Evolutionary conservation across 2,888 invertebrate genomes (phyloP).

Genomic region (Meiosimyza decipiens): DNA sequence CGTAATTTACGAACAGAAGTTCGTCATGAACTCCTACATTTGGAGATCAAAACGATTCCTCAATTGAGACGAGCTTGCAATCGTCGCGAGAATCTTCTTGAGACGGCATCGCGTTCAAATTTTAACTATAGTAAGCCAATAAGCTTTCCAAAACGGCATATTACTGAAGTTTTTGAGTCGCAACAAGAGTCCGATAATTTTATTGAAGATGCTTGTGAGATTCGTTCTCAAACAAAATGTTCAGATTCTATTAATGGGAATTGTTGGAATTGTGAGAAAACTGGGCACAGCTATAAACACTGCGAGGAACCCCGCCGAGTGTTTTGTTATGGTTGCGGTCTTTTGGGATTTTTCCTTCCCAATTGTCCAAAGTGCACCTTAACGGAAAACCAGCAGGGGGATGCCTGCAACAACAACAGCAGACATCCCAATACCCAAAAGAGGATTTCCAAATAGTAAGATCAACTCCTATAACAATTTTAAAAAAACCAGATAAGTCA

Average conservation of each 20-base stretch:
- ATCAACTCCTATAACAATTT: no score
- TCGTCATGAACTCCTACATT: conserved; percentile 16
- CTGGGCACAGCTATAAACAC: conserved; percentile 8
- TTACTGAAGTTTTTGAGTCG: not conserved
- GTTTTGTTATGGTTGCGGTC: conserved; percentile 22
- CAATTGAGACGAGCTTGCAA: conserved; percentile 14
- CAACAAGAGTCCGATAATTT: not conserved
- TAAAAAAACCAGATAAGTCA: no score
- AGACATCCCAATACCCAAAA: not conserved
- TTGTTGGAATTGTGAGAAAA: conserved; percentile 20
- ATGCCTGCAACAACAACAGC: not conserved
- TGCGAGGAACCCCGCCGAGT: not conserved
- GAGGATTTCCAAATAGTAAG: no score
- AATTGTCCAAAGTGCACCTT: conserved; percentile 1
- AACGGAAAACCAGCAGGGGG: conserved; percentile 1
- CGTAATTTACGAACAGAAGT: conserved; percentile 17
- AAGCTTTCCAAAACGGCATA: not conserved
- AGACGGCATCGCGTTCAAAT: not conserved
- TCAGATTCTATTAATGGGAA: not conserved
- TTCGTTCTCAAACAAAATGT: not conserved
- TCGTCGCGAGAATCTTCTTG: conserved; percentile 10
- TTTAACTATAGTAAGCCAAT: not conserved
- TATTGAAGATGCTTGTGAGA: conserved; percentile 6
- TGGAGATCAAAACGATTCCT: conserved; percentile 4
- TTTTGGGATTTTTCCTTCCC: not conserved